Evolutionary conservation across 2,113 vertebrate genomes (phyloP).

Genomic region (Onychorhynchus coronatus): DNA sequence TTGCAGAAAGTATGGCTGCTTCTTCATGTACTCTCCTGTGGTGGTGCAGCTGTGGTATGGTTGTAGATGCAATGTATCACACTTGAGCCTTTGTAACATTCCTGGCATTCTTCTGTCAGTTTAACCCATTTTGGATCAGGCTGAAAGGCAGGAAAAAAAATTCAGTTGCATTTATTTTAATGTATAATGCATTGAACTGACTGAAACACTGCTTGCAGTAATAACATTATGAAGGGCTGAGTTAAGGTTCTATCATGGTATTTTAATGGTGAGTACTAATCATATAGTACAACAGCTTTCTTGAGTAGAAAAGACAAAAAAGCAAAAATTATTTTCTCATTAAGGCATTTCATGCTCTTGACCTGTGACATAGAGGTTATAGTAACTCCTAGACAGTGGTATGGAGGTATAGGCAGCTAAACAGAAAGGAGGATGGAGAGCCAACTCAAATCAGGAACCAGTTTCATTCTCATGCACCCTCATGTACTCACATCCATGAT

Average conservation of each 20-base stretch:
- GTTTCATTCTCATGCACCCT: neutral
- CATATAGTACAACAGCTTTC: neutral
- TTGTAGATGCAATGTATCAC: fast-evolving
- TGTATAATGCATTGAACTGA: neutral
- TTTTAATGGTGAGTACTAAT: neutral
- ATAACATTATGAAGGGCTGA: neutral
- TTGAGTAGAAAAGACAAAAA: neutral
- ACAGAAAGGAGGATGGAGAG: neutral
- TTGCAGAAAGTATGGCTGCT: neutral
- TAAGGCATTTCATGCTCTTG: neutral
- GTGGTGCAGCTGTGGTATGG: neutral
- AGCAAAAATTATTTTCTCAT: neutral
- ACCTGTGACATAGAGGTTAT: neutral
- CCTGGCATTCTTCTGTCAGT: neutral
- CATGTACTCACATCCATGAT: neutral
- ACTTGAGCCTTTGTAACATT: neutral
- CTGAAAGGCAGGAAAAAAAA: neutral
- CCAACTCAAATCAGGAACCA: neutral
- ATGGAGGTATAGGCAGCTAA: neutral
- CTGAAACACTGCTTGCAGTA: neutral
- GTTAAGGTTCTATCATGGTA: neutral
- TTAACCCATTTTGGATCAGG: neutral
- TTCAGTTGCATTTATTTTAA: neutral
- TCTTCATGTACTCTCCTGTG: neutral
- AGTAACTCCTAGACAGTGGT: neutral